Evolutionary conservation across 2,113 vertebrate species (phyloP).

Genomic region (Donacobius atricapilla): DNA sequence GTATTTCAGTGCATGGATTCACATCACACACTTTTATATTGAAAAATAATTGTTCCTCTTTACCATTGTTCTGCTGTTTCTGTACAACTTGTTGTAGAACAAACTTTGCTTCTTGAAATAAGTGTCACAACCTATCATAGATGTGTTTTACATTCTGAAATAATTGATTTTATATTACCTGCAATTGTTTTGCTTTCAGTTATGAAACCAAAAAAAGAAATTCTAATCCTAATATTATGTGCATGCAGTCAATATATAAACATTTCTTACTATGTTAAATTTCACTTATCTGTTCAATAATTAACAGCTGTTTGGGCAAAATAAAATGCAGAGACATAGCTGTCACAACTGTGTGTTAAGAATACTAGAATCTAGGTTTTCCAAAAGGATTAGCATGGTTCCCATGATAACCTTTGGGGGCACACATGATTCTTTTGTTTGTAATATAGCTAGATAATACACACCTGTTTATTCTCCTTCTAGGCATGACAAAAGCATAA

Average conservation of each 20-base stretch:
- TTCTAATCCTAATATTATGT: neutral
- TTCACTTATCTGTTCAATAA: neutral
- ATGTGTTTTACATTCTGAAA: slow-evolving; percentile 3
- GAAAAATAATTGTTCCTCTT: slow-evolving; percentile 46
- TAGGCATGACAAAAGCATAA: neutral
- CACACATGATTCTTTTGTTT: neutral
- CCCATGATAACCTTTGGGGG: neutral
- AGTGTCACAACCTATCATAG: neutral
- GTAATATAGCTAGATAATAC: neutral
- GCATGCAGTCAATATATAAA: neutral
- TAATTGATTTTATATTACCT: slow-evolving; percentile 9
- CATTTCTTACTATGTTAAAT: neutral
- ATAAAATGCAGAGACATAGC: neutral
- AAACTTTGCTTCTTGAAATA: neutral
- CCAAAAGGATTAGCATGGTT: neutral
- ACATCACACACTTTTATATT: slow-evolving; percentile 20
- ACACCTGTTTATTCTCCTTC: neutral
- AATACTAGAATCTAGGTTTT: neutral
- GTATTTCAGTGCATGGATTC: slow-evolving; percentile 35
- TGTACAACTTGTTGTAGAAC: neutral
- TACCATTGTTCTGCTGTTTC: neutral
- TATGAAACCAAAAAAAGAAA: slow-evolving; percentile 38
- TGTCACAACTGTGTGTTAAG: neutral
- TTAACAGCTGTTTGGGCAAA: neutral
- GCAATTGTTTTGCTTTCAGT: slow-evolving; percentile 20